Percentiles rank a stretch among this genome's conserved stretches.
Evolutionary conservation across 2,113 vertebrate genomes (phyloP).

Genomic region (Corvus hawaiiensis): DNA sequence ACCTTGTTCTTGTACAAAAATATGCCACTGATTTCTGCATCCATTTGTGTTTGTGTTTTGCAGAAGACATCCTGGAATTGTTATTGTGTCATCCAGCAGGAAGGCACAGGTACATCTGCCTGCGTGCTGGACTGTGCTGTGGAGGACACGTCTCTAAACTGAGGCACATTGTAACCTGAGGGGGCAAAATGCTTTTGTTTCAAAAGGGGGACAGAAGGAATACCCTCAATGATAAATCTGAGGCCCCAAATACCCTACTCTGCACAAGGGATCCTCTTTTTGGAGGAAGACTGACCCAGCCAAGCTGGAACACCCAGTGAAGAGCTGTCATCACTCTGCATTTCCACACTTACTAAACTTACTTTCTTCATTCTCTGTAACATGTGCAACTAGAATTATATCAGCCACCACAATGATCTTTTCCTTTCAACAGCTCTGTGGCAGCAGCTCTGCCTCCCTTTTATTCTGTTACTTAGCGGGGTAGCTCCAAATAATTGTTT

Average conservation of each 20-base stretch:
- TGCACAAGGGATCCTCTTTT: background rate
- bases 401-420: background rate
- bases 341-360: background rate
- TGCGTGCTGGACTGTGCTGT: background rate
- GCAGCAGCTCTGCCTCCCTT: background rate
- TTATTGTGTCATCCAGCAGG: background rate
- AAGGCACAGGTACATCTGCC: background rate
- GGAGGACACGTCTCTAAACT: background rate
- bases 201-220: background rate
- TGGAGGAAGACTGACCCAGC: background rate
- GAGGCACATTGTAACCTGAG: background rate
- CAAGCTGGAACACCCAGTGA: background rate
- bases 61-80: background rate
- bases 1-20: background rate
- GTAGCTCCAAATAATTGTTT: background rate
- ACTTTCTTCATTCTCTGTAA: background rate
- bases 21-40: background rate
- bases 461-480: background rate
- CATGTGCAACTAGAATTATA: background rate
- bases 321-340: background rate
- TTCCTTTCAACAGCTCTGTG: background rate
- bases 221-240: background rate
- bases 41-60: background rate
- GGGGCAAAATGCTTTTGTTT: background rate
- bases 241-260: background rate